Percentiles rank a stretch among this genome's conserved stretches.
Conservation (phyloP, 2,113 vertebrate genomes). For the Dinomys branickii region DNA sequence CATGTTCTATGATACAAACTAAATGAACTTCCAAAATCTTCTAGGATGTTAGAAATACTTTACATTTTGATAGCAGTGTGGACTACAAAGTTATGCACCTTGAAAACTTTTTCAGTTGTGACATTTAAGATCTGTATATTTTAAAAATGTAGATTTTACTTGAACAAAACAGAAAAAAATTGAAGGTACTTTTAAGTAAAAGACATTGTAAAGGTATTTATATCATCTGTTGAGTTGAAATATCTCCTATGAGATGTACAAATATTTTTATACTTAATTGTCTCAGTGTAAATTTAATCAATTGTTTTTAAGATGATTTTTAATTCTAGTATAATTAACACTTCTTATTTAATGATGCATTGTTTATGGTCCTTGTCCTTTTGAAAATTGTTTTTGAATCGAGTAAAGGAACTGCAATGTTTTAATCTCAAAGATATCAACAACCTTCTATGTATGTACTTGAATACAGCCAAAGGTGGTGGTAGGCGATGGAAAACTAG, state of each 20-base stretch:
- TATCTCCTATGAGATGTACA: background rate
- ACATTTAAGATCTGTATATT: background rate
- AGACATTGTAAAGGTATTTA: background rate
- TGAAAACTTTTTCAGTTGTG: background rate
- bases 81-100: background rate
- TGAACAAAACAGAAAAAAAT: background rate
- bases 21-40: background rate
- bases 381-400: slow-evolving; percentile 28
- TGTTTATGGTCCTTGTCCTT: background rate
- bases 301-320: slow-evolving; percentile 21
- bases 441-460: background rate
- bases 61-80: background rate
- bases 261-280: slow-evolving; percentile 16
- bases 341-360: background rate
- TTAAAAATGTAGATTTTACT: background rate
- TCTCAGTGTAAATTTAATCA: background rate
- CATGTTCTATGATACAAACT: background rate
- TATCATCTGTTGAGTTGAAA: background rate
- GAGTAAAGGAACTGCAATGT: background rate
- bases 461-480: slow-evolving; percentile 15
- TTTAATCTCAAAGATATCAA: background rate
- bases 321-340: slow-evolving; percentile 15
- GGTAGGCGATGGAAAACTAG: background rate
- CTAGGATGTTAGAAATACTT: background rate
- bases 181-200: background rate